Percentiles rank a stretch among this genome's conserved stretches.
Conservation (phyloP, 2,113 vertebrate species). For the Cygnus buccinator region DNA sequence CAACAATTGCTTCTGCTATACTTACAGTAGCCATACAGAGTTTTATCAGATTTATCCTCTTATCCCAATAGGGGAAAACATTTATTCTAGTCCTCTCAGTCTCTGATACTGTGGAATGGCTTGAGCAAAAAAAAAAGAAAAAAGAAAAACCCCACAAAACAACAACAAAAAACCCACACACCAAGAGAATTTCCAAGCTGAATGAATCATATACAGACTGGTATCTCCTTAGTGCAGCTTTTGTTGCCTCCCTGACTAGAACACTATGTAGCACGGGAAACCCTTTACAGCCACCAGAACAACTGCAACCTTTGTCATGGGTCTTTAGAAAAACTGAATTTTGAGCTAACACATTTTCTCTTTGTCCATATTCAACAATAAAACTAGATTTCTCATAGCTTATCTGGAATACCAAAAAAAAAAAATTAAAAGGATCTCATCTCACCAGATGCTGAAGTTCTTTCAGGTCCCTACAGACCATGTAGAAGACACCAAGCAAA, state of each 20-base stretch:
- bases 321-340: neutral
- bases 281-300: neutral
- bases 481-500: slow-evolving; percentile 95
- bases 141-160: too few species aligned
- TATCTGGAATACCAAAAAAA: neutral
- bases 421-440: neutral
- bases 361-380: neutral
- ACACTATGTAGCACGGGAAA: neutral
- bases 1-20: neutral
- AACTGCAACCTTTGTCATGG: rapidly evolving
- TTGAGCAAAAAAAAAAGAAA: neutral
- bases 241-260: neutral
- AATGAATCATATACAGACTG: rapidly evolving
- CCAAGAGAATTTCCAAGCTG: neutral
- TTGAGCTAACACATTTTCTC: neutral
- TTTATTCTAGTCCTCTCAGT: neutral
- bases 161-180: neutral
- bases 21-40: neutral
- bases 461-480: slow-evolving; percentile 93
- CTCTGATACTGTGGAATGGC: rapidly evolving
- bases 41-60: neutral
- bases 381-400: neutral
- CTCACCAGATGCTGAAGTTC: slow-evolving; percentile 94
- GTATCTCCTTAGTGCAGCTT: neutral
- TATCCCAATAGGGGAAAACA: neutral